These are phyloP conservation scores for Gavialis gangeticus DNA, from an alignment of 2,113 vertebrate species.

Conservation along the genomic window DNA sequence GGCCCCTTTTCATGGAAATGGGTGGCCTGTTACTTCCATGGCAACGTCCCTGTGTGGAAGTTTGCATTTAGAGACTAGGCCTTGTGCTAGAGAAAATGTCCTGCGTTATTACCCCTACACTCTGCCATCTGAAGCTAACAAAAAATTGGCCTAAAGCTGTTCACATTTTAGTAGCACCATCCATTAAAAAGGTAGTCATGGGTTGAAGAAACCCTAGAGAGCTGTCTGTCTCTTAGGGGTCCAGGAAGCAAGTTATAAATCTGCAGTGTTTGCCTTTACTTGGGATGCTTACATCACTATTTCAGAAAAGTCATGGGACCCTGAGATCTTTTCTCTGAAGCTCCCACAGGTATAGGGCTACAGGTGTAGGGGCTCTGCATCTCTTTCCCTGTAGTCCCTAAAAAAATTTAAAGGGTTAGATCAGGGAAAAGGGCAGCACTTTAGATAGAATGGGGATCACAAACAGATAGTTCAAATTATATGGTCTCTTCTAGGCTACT, in stretches of 20 bases:
- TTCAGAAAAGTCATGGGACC: not conserved
- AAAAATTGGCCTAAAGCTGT: not conserved
- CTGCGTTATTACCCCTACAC: not conserved
- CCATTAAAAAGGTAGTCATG: not conserved
- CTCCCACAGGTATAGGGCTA: not conserved
- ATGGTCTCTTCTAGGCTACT: not conserved
- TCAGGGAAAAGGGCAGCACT: not conserved
- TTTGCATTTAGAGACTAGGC: not conserved
- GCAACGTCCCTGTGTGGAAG: not conserved
- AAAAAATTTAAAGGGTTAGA: not conserved
- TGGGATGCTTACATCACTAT: not conserved
- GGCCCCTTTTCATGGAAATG: not conserved
- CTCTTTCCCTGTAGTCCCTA: not conserved
- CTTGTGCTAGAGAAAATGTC: not conserved
- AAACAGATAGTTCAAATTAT: not conserved
- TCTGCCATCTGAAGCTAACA: not conserved
- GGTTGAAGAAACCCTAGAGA: not conserved
- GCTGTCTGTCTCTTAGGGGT: fast-evolving
- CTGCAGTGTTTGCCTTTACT: not conserved
- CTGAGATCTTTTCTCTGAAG: not conserved
- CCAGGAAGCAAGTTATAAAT: not conserved
- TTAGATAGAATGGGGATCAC: not conserved
- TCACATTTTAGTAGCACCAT: not conserved
- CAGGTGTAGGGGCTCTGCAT: not conserved
- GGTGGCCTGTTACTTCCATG: not conserved